Conservation (phyloP, 2,797 vertebrate species). For the Cygnus olor region DNA sequence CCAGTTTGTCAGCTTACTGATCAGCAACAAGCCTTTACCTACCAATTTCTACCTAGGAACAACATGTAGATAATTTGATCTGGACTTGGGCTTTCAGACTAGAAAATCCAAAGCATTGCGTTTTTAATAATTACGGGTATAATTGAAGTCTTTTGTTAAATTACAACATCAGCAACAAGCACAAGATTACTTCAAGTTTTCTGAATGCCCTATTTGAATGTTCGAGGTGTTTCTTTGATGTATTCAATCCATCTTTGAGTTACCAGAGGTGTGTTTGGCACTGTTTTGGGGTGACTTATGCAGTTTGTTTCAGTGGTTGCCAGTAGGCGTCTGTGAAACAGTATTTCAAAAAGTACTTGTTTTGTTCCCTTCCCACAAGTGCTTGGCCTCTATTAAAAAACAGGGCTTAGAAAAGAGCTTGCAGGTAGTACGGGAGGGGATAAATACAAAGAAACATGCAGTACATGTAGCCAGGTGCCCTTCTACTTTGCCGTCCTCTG, state of each 20-base stretch:
- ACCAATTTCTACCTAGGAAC: background rate
- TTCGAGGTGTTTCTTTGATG: background rate
- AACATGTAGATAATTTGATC: background rate
- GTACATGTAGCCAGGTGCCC: fast-evolving
- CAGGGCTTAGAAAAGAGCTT: background rate
- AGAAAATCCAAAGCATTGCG: background rate
- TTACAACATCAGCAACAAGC: background rate
- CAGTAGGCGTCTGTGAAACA: background rate
- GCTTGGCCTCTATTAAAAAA: background rate
- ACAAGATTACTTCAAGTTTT: background rate
- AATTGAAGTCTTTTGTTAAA: background rate
- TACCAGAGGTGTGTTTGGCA: background rate
- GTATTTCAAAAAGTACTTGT: background rate
- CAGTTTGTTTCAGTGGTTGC: background rate
- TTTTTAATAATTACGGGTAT: background rate
- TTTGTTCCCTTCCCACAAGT: background rate
- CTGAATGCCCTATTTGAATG: background rate
- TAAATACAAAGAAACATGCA: background rate
- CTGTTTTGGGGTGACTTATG: background rate
- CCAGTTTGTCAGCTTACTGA: background rate
- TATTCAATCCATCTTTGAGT: background rate
- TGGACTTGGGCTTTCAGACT: background rate
- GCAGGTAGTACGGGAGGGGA: background rate
- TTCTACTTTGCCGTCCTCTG: background rate
- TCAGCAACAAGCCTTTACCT: background rate